Evolutionary conservation across 2,888 invertebrate species (phyloP).

Genomic region (Monochamus alternatus): DNA sequence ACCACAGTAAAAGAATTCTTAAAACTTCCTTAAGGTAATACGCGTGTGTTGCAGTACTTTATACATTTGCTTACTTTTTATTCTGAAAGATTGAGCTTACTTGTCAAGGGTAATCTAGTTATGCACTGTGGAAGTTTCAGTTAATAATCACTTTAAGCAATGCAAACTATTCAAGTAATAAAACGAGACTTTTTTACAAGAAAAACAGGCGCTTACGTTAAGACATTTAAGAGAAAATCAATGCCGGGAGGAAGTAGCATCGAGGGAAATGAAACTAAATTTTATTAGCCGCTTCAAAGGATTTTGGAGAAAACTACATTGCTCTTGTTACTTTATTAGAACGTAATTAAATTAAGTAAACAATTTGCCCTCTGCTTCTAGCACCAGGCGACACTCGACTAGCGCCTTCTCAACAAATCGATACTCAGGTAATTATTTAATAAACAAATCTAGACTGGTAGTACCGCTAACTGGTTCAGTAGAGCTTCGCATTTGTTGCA

Average conservation of each 20-base stretch:
- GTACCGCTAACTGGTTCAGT: neutral
- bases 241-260: neutral
- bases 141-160: neutral
- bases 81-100: too few relatives aligned
- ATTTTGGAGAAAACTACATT: constrained; percentile 27
- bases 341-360: constrained; percentile 38
- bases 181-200: neutral
- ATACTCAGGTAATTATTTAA: constrained; percentile 14
- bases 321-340: constrained; percentile 36
- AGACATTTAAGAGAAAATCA: constrained; percentile 20
- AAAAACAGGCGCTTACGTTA: neutral
- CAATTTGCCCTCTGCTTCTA: constrained; percentile 32
- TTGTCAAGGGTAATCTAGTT: too few relatives aligned
- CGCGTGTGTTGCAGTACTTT: neutral
- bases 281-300: constrained; percentile 26
- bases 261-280: constrained; percentile 21
- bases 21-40: neutral
- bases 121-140: too few relatives aligned
- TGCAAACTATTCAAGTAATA: neutral
- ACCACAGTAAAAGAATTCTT: neutral
- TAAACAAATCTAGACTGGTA: constrained; percentile 1
- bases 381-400: neutral
- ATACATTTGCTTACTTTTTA: too few relatives aligned
- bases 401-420: neutral
- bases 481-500: neutral